phyloP scores from a whole-genome alignment of 2,888 invertebrate genomes.

The Coecobrya sp. region DNA sequence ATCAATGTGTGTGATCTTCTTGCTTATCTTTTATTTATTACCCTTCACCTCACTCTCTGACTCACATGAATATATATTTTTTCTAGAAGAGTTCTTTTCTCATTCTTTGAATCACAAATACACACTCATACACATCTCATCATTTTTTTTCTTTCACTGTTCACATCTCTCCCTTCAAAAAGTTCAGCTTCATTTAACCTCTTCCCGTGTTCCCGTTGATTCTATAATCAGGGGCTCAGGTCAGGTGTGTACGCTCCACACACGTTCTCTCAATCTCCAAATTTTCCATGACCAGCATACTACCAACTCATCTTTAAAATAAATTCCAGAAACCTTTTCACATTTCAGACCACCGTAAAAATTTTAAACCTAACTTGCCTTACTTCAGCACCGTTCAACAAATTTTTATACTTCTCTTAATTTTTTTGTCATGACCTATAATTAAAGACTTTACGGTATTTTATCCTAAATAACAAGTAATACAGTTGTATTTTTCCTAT shows the following conservation, averaged over 20 bases:
- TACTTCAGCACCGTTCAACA: too few species aligned
- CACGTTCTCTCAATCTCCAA: background rate
- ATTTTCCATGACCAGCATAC: constrained; percentile 11
- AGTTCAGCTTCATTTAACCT: constrained; percentile 68
- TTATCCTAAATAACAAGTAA: background rate
- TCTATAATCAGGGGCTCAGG: constrained; percentile 14
- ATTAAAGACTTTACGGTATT: too few species aligned
- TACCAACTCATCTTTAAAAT: too few species aligned
- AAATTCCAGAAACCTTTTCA: too few species aligned
- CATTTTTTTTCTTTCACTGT: constrained; percentile 53
- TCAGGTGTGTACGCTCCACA: constrained; percentile 53
- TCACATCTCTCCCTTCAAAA: constrained; percentile 32
- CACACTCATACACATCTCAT: constrained; percentile 69
- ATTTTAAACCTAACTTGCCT: too few species aligned
- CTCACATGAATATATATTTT: constrained; percentile 66
- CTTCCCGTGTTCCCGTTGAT: constrained; percentile 44
- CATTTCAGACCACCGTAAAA: too few species aligned
- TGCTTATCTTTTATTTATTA: constrained; percentile 78
- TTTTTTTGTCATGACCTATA: too few species aligned
- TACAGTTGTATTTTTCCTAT: background rate
- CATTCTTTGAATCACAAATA: constrained; percentile 37
- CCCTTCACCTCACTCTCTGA: constrained; percentile 76
- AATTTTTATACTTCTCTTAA: too few species aligned
- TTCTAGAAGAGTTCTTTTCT: constrained; percentile 7
- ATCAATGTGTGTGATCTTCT: constrained; percentile 80